phyloP scores from a whole-genome alignment of 2,797 vertebrate species.

The Orientallactaga sibirica region DNA sequence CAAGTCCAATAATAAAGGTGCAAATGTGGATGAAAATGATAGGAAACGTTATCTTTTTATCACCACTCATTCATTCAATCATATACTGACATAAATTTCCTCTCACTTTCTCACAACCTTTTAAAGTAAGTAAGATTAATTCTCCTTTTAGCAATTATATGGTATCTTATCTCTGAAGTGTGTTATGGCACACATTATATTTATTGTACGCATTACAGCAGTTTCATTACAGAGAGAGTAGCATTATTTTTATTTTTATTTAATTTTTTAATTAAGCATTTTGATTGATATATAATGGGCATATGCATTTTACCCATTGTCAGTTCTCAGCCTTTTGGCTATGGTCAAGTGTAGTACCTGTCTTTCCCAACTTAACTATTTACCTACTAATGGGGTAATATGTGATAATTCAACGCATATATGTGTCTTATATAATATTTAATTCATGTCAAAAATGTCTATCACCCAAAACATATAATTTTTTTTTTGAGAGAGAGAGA shows the following conservation, averaged over 20 bases:
- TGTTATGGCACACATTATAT: not conserved
- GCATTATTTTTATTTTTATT: slow-evolving; percentile 15
- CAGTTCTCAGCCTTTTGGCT: too few relatives aligned
- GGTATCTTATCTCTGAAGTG: not conserved
- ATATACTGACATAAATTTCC: not conserved
- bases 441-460: not conserved
- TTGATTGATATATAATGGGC: not conserved
- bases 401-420: not conserved
- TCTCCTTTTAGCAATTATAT: not conserved
- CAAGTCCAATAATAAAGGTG: not conserved
- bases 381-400: not conserved
- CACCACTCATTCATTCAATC: not conserved
- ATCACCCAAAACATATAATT: not conserved
- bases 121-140: not conserved
- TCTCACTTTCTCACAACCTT: not conserved
- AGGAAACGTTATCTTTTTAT: not conserved
- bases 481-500: too few relatives aligned
- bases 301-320: not conserved
- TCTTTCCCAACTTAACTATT: not conserved
- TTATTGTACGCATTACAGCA: not conserved
- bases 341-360: too few relatives aligned
- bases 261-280: not conserved
- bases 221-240: not conserved
- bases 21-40: not conserved
- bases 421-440: not conserved